Conservation (phyloP, 2,797 vertebrate genomes). For the Myotis myotis region DNA sequence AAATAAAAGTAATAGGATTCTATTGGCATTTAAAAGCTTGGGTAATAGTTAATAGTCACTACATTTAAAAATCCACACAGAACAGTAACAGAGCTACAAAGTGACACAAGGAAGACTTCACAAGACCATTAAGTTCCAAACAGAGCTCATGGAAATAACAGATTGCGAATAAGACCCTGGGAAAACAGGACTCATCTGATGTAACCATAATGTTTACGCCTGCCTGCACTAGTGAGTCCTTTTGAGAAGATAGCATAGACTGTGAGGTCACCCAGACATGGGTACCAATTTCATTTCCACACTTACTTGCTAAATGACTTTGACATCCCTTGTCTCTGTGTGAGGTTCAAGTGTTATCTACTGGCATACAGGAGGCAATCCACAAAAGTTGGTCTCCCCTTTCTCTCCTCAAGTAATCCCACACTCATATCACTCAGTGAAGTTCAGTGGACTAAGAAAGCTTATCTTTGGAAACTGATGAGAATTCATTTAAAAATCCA, state of each 20-base stretch:
- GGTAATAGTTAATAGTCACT: not conserved
- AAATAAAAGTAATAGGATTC: constrained; percentile 39
- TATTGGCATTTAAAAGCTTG: not conserved
- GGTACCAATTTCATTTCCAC: not conserved
- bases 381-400: not conserved
- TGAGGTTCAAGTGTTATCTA: not conserved
- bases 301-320: not conserved
- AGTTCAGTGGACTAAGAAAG: not conserved
- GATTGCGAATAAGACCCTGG: not conserved
- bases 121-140: not conserved
- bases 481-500: constrained; percentile 34
- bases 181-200: not conserved
- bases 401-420: not conserved
- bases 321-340: not conserved
- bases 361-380: not conserved
- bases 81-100: constrained; percentile 13
- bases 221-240: not conserved
- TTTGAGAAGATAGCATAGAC: not conserved
- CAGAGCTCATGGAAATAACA: not conserved
- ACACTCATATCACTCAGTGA: not conserved
- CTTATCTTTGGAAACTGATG: not conserved
- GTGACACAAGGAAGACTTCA: not conserved
- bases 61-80: constrained; percentile 2
- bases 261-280: not conserved
- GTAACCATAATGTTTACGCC: not conserved